Conservation (phyloP, 2,113 vertebrate species). For the Pelobates fuscus region DNA sequence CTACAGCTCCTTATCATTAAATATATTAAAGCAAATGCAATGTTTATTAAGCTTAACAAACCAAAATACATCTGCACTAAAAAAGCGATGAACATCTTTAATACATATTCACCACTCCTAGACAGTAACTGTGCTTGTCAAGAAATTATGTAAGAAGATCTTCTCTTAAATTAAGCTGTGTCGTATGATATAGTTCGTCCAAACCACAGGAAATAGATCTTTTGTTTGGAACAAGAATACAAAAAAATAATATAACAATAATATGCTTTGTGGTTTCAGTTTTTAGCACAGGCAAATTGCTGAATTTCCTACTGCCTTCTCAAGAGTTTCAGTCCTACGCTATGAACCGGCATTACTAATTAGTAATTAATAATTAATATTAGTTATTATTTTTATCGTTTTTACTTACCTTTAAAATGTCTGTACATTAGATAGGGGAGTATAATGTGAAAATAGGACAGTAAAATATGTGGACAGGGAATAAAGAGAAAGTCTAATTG, state of each 20-base stretch:
- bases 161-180: not conserved
- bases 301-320: not conserved
- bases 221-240: conserved; percentile 1
- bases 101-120: not conserved
- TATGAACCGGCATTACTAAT: no score
- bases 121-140: not conserved
- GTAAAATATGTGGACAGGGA: no score
- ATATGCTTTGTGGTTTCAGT: not conserved
- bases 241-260: not conserved
- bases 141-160: conserved; percentile 1
- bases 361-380: no score
- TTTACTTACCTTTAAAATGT: no score
- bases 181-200: conserved; percentile 2
- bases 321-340: not conserved
- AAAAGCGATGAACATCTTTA: not conserved
- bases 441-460: no score
- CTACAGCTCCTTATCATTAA: not conserved
- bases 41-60: no score
- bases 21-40: no score
- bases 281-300: not conserved
- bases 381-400: no score
- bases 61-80: not conserved
- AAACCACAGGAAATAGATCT: conserved; percentile 28
- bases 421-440: no score
- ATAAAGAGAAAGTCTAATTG: no score